These are phyloP conservation scores for Alviniconcha strummeri DNA, from an alignment of 2,888 invertebrate genomes.

Conservation along the genomic window DNA sequence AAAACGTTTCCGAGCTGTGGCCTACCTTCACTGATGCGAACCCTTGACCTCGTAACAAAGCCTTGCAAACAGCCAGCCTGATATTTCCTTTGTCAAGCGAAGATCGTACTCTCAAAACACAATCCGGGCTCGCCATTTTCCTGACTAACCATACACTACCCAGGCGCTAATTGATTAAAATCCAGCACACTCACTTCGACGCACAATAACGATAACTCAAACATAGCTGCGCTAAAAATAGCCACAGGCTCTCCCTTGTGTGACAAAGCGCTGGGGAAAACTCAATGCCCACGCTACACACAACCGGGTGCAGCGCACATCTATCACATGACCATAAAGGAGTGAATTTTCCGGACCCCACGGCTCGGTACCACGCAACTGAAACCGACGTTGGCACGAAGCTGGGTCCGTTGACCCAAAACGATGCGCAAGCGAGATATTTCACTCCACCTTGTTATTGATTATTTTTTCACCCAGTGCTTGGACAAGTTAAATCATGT, in stretches of 20 bases:
- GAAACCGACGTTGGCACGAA: too few species aligned
- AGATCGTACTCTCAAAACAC: constrained; percentile 9
- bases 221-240: constrained; percentile 17
- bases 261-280: constrained; percentile 25
- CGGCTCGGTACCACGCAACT: background rate
- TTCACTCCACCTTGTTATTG: constrained; percentile 31
- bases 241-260: constrained; percentile 4
- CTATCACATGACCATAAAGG: constrained; percentile 32
- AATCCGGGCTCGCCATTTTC: constrained; percentile 28
- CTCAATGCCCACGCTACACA: constrained; percentile 20
- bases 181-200: constrained; percentile 9
- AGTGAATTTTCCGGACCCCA: constrained; percentile 17
- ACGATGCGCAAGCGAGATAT: constrained; percentile 17
- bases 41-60: constrained; percentile 12
- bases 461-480: constrained; percentile 24
- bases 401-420: too few species aligned
- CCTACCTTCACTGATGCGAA: constrained; percentile 26
- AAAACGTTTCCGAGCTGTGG: background rate
- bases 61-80: background rate
- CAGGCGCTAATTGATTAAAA: constrained; percentile 29
- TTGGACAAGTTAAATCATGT: background rate
- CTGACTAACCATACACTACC: constrained; percentile 17
- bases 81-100: background rate
- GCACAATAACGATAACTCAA: constrained; percentile 26
- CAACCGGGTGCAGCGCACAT: constrained; percentile 9